Conservation (phyloP, 2,888 invertebrate genomes). For the Ecliptopera silaceata region DNA sequence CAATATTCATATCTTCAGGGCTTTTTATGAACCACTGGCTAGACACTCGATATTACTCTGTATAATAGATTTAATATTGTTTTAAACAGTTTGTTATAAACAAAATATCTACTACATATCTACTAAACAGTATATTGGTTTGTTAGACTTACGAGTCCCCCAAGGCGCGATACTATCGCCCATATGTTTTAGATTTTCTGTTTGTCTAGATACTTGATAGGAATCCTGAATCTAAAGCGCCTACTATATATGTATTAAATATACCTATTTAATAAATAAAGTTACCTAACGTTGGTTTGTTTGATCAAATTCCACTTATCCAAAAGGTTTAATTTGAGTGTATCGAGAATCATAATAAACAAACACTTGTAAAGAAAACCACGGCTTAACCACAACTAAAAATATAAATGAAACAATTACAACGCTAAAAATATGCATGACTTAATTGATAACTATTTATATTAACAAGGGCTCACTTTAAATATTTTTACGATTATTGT, state of each 20-base stretch:
- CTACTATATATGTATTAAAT: background rate
- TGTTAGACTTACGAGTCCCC: no score
- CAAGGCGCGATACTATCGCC: no score
- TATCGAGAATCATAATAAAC: background rate
- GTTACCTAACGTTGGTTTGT: background rate
- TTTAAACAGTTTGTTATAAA: no score
- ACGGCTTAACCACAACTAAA: background rate
- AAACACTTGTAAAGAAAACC: background rate
- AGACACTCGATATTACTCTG: no score
- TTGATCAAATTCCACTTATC: background rate
- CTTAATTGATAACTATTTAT: background rate
- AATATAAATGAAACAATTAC: background rate
- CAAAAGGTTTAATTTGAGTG: background rate
- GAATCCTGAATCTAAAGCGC: background rate
- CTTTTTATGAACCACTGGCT: no score
- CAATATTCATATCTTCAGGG: no score
- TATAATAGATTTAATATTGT: no score
- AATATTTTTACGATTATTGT: slow-evolving; percentile 6
- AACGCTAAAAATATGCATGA: background rate
- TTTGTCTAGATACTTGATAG: background rate
- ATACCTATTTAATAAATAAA: background rate
- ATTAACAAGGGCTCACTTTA: slow-evolving; percentile 9
- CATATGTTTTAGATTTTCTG: no score
- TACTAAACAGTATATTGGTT: no score
- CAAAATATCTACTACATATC: no score